phyloP scores from a whole-genome alignment of 2,888 invertebrate genomes.

The Paralinhomoeus sp. region DNA sequence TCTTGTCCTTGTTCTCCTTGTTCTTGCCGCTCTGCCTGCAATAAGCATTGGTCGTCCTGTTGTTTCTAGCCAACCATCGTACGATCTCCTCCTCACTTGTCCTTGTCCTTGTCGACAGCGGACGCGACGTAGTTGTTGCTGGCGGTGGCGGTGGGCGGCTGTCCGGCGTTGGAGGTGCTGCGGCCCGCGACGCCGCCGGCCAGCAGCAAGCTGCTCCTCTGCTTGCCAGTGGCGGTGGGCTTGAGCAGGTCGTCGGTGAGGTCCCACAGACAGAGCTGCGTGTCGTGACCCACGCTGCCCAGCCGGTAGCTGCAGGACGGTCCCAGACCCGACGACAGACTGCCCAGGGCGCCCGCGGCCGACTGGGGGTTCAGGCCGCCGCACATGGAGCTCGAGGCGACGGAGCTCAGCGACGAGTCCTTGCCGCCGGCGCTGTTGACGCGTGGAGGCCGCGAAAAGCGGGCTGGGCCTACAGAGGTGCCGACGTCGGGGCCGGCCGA shows the following conservation, averaged over 20 bases:
- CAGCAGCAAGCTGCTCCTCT: background rate
- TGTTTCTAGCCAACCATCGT: background rate
- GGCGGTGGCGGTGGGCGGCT: background rate
- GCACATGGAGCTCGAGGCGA: background rate
- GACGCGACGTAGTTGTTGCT: background rate
- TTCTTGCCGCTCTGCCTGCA: constrained; percentile 13
- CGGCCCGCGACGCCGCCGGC: background rate
- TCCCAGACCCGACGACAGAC: constrained; percentile 25
- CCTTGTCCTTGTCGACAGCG: constrained; percentile 14
- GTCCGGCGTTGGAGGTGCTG: background rate
- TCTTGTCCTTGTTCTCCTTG: constrained; percentile 27
- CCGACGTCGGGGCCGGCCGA: no score
- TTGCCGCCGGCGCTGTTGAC: no score
- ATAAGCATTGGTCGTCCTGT: background rate
- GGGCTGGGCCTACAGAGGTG: no score
- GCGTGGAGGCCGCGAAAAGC: no score
- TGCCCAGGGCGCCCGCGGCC: no score
- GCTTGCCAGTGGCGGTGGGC: no score
- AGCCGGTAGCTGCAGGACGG: constrained; percentile 64
- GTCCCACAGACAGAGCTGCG: constrained; percentile 92
- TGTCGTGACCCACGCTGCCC: constrained; percentile 90
- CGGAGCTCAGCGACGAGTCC: background rate
- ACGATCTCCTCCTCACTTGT: background rate
- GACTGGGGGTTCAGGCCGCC: background rate
- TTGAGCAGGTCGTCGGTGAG: constrained; percentile 70